A percentile compares a stretch with the other conserved stretches of the same genome.
Evolutionary conservation across 2,888 invertebrate genomes (phyloP).

Genomic region (Timema podura): DNA sequence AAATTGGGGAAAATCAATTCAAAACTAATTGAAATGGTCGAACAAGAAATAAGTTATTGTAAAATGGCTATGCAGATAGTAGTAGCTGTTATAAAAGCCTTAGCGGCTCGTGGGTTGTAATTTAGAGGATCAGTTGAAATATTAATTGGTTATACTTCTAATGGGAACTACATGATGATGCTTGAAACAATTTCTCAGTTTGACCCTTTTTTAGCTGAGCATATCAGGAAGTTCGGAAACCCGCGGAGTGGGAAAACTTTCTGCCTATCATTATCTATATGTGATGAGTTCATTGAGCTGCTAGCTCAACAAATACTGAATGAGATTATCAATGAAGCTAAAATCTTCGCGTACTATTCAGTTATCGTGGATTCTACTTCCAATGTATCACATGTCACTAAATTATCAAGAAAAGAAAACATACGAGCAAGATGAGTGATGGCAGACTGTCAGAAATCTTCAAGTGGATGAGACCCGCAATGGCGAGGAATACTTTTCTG

Average conservation of each 20-base stretch:
- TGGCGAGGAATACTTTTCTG: no score
- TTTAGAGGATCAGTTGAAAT: not conserved
- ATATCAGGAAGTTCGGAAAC: not conserved
- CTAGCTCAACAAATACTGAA: not conserved
- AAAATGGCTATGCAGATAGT: constrained; percentile 1
- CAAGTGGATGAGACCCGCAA: no score
- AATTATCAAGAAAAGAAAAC: not conserved
- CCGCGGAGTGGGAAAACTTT: not conserved
- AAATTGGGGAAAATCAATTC: constrained; percentile 1
- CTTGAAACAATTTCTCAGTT: not conserved
- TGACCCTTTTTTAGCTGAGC: not conserved
- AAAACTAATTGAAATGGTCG: constrained; percentile 7
- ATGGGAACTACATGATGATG: not conserved
- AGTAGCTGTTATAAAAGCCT: not conserved
- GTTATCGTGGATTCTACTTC: not conserved
- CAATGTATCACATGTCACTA: not conserved
- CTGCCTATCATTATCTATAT: not conserved
- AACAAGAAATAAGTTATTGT: not conserved
- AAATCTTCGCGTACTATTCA: not conserved
- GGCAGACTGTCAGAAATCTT: no score
- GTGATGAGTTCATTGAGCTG: constrained; percentile 1
- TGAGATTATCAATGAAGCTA: not conserved
- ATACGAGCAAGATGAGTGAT: no score
- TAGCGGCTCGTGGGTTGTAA: not conserved
- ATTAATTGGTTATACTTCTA: not conserved